Percentiles rank a stretch among this genome's conserved stretches.
Conservation (phyloP, 2,113 vertebrate species). For the Antennarius striatus region DNA sequence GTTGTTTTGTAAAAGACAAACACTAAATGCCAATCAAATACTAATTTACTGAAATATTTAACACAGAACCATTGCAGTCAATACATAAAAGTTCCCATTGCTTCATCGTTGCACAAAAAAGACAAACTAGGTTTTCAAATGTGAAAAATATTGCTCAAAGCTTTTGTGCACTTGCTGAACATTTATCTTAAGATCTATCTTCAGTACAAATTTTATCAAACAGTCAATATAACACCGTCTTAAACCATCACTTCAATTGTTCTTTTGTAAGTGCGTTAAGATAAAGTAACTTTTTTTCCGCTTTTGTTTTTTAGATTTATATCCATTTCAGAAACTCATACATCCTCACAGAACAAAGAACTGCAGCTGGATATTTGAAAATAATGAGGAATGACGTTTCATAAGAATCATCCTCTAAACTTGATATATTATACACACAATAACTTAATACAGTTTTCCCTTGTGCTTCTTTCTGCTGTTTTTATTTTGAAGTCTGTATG, state of each 20-base stretch:
- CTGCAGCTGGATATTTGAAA: constrained; percentile 27
- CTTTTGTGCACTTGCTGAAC: background rate
- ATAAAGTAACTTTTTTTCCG: background rate
- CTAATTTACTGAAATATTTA: background rate
- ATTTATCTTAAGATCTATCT: background rate
- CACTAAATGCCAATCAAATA: background rate
- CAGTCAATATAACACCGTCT: background rate
- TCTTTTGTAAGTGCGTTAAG: background rate
- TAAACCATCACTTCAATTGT: background rate
- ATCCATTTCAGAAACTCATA: constrained; percentile 29
- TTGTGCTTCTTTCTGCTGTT: constrained; percentile 35
- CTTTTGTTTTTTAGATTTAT: background rate
- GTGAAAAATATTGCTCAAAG: background rate
- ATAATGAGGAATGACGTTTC: constrained; percentile 52
- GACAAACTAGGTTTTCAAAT: background rate
- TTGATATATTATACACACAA: constrained; percentile 44
- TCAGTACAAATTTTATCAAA: background rate
- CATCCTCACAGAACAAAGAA: constrained; percentile 21
- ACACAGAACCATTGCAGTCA: background rate
- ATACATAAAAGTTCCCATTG: background rate
- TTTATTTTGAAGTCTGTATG: constrained; percentile 21
- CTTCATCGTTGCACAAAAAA: background rate
- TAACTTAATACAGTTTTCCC: constrained; percentile 24
- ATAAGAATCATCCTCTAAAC: constrained; percentile 41
- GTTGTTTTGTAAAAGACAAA: no score